phyloP scores from a whole-genome alignment of 2,113 vertebrate genomes.

The Telmatochromis bifrenatus region DNA sequence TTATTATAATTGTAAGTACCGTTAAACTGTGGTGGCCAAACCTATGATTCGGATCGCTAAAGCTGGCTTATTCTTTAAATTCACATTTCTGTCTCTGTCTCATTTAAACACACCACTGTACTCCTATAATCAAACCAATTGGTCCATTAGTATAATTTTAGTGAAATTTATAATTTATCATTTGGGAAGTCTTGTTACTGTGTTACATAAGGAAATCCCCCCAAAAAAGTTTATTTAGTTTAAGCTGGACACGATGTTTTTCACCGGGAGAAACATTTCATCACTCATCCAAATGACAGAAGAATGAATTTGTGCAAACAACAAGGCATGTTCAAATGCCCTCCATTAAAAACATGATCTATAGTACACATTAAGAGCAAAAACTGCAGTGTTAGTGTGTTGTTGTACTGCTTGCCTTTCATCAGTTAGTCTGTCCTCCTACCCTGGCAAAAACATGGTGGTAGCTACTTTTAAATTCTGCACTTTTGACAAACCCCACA shows the following conservation, averaged over 20 bases:
- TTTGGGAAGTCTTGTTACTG: background rate
- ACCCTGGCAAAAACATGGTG: background rate
- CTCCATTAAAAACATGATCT: background rate
- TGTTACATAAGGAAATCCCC: background rate
- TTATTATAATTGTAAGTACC: background rate
- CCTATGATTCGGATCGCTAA: fast-evolving
- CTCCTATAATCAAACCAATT: background rate
- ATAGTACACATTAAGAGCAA: background rate
- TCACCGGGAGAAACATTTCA: background rate
- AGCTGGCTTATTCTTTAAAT: background rate
- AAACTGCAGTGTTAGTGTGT: background rate
- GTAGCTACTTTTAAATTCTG: background rate
- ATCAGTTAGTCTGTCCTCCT: background rate
- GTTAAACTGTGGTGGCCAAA: background rate
- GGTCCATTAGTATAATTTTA: background rate
- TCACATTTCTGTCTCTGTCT: background rate
- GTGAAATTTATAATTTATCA: too few relatives aligned
- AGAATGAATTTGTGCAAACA: background rate
- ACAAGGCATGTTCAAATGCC: background rate
- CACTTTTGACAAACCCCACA: background rate
- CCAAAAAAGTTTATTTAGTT: background rate
- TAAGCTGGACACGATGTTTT: background rate
- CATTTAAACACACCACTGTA: background rate
- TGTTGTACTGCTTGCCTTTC: background rate
- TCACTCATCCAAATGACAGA: background rate